Percentiles rank a stretch among this genome's conserved stretches.
These are phyloP conservation scores for Scarus forsteni DNA, from an alignment of 2,797 vertebrate genomes.

Conservation along the genomic window DNA sequence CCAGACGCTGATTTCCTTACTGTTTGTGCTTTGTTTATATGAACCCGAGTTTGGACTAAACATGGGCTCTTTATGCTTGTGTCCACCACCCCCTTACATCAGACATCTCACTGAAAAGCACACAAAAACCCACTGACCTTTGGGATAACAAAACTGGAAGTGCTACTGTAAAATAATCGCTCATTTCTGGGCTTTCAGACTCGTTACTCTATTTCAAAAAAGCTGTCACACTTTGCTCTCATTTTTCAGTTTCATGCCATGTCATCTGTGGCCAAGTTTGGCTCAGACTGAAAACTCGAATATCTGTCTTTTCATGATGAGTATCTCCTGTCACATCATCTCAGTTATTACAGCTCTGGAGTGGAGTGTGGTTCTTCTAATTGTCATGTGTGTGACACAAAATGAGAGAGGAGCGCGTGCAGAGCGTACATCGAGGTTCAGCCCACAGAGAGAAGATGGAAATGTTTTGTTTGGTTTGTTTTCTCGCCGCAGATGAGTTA, in stretches of 20 bases:
- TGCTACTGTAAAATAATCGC: too few species aligned
- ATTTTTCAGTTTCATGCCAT: constrained; percentile 31
- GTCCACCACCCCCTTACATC: too few species aligned
- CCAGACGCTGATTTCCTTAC: too few species aligned
- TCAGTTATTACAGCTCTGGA: constrained; percentile 49
- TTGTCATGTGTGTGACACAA: constrained; percentile 31
- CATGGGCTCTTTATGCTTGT: too few species aligned
- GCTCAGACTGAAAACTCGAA: constrained; percentile 18
- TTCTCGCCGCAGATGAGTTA: constrained; percentile 3
- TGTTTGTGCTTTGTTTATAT: too few species aligned
- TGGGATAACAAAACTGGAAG: too few species aligned
- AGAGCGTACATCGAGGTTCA: constrained; percentile 25
- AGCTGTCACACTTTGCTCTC: constrained; percentile 13
- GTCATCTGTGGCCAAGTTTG: constrained; percentile 25
- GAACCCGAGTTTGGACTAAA: too few species aligned
- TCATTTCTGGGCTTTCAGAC: too few species aligned
- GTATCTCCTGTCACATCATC: constrained; percentile 16
- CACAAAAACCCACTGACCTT: too few species aligned
- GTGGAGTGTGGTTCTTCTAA: constrained; percentile 48
- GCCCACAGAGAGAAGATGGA: constrained; percentile 39
- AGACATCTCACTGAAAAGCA: too few species aligned
- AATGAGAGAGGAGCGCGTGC: constrained; percentile 44
- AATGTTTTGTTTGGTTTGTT: constrained; percentile 13
- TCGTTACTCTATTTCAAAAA: too few species aligned
- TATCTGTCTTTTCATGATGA: constrained; percentile 19